Conservation (phyloP, 2,113 vertebrate species). For the Paedocypris sp. region DNA sequence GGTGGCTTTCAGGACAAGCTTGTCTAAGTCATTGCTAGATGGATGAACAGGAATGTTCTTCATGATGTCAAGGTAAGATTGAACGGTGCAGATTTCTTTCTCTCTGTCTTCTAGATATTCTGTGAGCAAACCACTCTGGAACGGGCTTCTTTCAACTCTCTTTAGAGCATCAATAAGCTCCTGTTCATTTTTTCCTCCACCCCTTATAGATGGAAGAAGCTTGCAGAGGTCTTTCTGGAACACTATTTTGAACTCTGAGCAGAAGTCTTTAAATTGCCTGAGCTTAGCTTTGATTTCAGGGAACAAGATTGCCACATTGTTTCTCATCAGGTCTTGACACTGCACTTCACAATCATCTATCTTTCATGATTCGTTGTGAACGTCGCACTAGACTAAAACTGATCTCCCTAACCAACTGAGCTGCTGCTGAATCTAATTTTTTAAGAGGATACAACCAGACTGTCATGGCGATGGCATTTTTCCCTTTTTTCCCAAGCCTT, state of each 20-base stretch:
- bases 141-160: constrained; percentile 26
- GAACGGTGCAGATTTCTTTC: constrained; percentile 27
- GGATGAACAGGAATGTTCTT: too few relatives aligned
- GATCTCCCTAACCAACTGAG: constrained; percentile 31
- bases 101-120: constrained; percentile 20
- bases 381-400: constrained; percentile 24
- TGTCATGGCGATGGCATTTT: constrained; percentile 24
- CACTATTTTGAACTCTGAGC: constrained; percentile 19
- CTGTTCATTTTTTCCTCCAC: constrained; percentile 25
- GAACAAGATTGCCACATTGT: constrained; percentile 15
- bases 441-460: constrained; percentile 29
- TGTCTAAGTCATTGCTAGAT: constrained; percentile 28
- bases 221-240: constrained; percentile 29
- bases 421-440: constrained; percentile 29
- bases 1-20: constrained; percentile 3
- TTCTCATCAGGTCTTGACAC: constrained; percentile 32
- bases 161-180: constrained; percentile 16
- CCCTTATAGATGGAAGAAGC: constrained; percentile 28
- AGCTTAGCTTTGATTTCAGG: constrained; percentile 27
- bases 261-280: constrained; percentile 25
- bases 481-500: constrained; percentile 23
- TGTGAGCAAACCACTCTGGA: constrained; percentile 5
- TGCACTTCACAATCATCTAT: constrained; percentile 23
- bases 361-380: constrained; percentile 21
- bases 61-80: constrained; percentile 26